Base-by-base conservation (phyloP, 2,888 invertebrate genomes). In the Chymomyza caudatula region DNA sequence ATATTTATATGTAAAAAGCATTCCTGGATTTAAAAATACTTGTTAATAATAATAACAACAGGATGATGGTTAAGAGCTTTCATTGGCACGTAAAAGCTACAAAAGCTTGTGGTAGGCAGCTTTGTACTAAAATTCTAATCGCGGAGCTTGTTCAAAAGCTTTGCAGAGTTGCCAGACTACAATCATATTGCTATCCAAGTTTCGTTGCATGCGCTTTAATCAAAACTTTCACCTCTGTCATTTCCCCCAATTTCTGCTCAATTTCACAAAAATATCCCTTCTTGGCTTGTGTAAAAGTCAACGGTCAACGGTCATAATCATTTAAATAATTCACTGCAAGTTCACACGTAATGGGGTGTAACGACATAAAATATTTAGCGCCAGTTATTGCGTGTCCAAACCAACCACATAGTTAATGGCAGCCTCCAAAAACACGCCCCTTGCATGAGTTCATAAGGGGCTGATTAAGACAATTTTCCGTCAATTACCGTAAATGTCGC, bases 401-500 rank as follows among this genome's bases (percentile, higher is more conserved):
- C 11, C 19, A 19, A 19, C 1, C 22, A 2, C 22, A 52, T 23
- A 22, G 22, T 52, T 52, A 52, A 52, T 52, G 20, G n/a, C 8
- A 22, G 3, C 11, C n/a, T 4, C 19, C 51, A 51, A 19, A 52
- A 13, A 13, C 23, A 49, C 19, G 11, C 54, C 15, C 17, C 15
- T 6, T 22, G 47, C 47, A 58, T 58, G 47, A 58, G 29, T 49
- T 58, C 23, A 58, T 58, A 47, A 58, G 49, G 25, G 6, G 58
- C 15, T 58, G 49, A 58, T 58, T 58, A 58, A 25, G 17, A 8
- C 49, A 47, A 58, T 58, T 58, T 25, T 15, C 6, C 19, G 49
- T 25, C 19, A 58, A 58, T 58, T 58, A 37, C 19, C 25, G 13
- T 13, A 49, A 58, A 58, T 49, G 65, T 71, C 73, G 71, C 51